phyloP scores from a whole-genome alignment of 1,140 invertebrate genomes.

The Achatina immaculata region DNA sequence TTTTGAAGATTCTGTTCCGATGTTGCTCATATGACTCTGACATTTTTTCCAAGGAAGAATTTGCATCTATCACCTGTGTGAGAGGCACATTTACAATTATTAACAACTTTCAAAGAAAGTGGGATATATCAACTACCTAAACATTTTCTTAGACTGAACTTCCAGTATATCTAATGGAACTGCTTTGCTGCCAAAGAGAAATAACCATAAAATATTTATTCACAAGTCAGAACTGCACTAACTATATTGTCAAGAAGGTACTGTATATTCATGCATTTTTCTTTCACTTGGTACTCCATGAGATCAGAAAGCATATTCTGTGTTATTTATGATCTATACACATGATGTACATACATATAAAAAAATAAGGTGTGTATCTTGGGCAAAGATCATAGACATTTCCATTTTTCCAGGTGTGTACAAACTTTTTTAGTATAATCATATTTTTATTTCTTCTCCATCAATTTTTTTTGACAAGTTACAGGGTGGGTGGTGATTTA shows the following conservation, averaged over 20 bases:
- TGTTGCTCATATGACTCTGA: not conserved
- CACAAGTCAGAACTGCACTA: too few relatives aligned
- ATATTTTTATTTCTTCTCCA: too few relatives aligned
- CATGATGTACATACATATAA: too few relatives aligned
- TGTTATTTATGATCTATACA: too few relatives aligned
- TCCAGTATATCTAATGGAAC: not conserved
- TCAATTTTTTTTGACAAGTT: too few relatives aligned
- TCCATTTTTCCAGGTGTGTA: too few relatives aligned
- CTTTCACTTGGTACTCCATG: not conserved
- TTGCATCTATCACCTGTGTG: slow-evolving; percentile 24
- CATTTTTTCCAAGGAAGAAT: slow-evolving; percentile 20
- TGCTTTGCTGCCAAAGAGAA: not conserved
- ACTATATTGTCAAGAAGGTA: not conserved
- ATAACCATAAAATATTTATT: too few relatives aligned
- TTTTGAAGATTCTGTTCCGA: slow-evolving; percentile 11
- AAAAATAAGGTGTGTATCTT: too few relatives aligned
- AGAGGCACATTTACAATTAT: not conserved
- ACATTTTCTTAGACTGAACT: not conserved
- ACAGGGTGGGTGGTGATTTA: too few relatives aligned
- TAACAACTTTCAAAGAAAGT: not conserved
- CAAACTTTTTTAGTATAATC: too few relatives aligned
- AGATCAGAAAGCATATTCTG: not conserved
- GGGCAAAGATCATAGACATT: too few relatives aligned
- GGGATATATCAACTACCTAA: not conserved
- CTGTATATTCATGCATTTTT: not conserved